phyloP scores from a whole-genome alignment of 2,888 invertebrate species.

The Heliconius ismenius region DNA sequence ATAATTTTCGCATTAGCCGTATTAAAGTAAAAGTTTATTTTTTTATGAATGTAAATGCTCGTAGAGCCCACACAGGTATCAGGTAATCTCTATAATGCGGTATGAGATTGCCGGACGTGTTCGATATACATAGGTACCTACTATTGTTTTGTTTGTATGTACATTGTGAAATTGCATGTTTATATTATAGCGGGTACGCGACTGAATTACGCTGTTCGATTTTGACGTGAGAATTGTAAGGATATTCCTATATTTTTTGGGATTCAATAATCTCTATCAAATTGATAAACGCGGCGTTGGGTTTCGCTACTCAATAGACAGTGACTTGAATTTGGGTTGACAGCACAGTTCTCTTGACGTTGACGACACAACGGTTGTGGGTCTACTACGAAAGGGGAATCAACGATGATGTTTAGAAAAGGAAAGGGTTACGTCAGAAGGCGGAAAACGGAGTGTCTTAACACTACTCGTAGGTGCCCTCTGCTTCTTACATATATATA shows the following conservation, averaged over 20 bases:
- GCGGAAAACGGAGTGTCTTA: neutral
- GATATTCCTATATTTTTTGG: slow-evolving; percentile 44
- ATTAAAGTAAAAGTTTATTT: slow-evolving; percentile 10
- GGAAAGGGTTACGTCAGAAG: neutral
- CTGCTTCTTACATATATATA: neutral
- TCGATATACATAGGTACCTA: slow-evolving; percentile 44
- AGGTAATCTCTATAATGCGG: slow-evolving; percentile 44
- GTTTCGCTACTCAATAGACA: neutral
- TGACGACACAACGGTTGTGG: neutral
- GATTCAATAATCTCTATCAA: no score
- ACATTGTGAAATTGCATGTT: slow-evolving; percentile 53
- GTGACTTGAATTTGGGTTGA: no score
- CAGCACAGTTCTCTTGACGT: no score
- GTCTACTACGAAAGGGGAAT: no score
- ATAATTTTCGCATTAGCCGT: slow-evolving; percentile 9
- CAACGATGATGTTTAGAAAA: no score
- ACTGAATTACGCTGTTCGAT: slow-evolving; percentile 71
- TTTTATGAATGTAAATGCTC: slow-evolving; percentile 35
- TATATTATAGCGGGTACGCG: slow-evolving; percentile 59
- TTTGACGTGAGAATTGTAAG: slow-evolving; percentile 46
- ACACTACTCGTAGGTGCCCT: neutral
- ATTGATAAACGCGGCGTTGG: neutral
- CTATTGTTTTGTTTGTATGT: slow-evolving; percentile 49
- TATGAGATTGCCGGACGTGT: slow-evolving; percentile 51
- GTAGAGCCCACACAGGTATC: slow-evolving; percentile 40